These are phyloP conservation scores for Peucedramus taeniatus DNA, from an alignment of 2,113 vertebrate species.

Conservation along the genomic window DNA sequence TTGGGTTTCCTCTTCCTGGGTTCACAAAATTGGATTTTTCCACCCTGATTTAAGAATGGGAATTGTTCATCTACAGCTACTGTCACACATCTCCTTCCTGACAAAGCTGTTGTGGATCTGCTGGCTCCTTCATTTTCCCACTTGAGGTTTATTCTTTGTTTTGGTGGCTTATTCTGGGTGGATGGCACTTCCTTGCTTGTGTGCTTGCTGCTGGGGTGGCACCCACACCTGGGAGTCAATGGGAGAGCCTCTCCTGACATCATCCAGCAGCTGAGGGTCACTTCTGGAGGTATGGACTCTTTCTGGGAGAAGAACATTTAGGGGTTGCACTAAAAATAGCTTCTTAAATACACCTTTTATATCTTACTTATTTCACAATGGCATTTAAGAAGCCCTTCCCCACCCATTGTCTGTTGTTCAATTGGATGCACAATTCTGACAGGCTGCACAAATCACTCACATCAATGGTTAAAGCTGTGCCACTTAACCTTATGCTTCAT, in stretches of 20 bases:
- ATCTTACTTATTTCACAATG: neutral
- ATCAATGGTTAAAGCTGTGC: neutral
- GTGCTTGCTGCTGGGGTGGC: neutral
- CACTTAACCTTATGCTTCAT: neutral
- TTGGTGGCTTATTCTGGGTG: neutral
- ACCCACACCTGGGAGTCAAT: fast-evolving
- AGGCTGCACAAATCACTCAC: neutral
- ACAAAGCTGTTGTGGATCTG: neutral
- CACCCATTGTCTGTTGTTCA: neutral
- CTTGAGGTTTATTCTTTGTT: neutral
- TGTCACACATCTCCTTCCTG: neutral
- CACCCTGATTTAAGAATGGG: neutral
- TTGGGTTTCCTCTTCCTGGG: neutral
- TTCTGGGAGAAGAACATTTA: neutral
- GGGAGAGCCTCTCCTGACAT: neutral
- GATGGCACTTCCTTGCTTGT: neutral
- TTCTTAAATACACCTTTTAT: neutral
- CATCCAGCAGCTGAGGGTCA: fast-evolving
- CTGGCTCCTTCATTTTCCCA: fast-evolving
- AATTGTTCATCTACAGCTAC: neutral
- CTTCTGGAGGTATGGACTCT: fast-evolving
- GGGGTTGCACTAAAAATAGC: neutral
- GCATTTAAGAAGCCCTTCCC: neutral
- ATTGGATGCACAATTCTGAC: neutral
- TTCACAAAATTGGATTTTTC: neutral